phyloP scores from a whole-genome alignment of 2,113 vertebrate species.

The Leuciscus idus region DNA sequence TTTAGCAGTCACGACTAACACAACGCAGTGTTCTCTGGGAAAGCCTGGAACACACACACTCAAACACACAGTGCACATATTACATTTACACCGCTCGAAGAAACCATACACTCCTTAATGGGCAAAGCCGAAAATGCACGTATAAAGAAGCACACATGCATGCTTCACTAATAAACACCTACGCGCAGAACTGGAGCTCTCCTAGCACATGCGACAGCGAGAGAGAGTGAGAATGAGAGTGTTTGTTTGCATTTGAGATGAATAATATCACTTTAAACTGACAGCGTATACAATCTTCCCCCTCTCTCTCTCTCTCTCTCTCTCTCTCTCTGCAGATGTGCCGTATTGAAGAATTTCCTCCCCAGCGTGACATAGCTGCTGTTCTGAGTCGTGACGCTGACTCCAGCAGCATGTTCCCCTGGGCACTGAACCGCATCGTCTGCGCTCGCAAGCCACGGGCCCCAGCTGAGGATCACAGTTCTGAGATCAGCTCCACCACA shows the following conservation, averaged over 20 bases:
- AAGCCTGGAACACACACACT: conserved; percentile 70
- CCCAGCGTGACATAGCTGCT: conserved; percentile 48
- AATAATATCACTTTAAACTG: conserved; percentile 42
- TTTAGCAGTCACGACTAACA: conserved; percentile 90
- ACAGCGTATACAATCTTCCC: background rate
- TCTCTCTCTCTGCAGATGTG: conserved; percentile 52
- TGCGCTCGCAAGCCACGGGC: conserved; percentile 21
- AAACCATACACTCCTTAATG: background rate
- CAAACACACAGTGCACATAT: conserved; percentile 51
- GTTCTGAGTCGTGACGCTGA: conserved; percentile 58
- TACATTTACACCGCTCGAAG: background rate
- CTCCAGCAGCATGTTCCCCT: conserved; percentile 45
- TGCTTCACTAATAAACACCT: conserved; percentile 28
- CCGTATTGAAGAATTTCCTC: conserved; percentile 38
- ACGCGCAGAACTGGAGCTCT: background rate
- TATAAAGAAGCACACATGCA: conserved; percentile 26
- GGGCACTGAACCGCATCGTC: conserved; percentile 41
- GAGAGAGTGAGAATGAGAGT: background rate
- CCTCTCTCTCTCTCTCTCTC: conserved; percentile 31
- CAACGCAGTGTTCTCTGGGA: conserved; percentile 79
- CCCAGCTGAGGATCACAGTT: conserved; percentile 5
- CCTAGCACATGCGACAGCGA: background rate
- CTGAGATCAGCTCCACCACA: conserved; percentile 23
- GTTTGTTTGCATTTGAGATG: conserved; percentile 16
- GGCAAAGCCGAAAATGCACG: background rate